Base-by-base conservation (phyloP, 2,888 invertebrate genomes). In the Sarcophaga variegata region DNA sequence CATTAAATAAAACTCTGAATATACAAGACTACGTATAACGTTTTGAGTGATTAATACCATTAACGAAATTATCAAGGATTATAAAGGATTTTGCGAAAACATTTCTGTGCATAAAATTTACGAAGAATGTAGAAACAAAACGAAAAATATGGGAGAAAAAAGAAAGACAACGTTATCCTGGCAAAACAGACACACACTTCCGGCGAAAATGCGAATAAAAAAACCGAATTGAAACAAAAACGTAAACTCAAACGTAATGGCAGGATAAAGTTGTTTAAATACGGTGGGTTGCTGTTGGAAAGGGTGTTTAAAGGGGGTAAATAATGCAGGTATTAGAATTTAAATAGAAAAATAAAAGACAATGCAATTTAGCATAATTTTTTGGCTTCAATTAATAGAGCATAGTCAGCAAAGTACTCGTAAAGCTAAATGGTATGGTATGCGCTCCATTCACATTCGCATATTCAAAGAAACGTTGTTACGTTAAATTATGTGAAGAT, bases 11-110 rank as follows among this genome's bases (percentile, higher is more conserved):
- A 81, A 78, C 63, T 62, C 76, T 86, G 85, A 83, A 78, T 54
- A 22, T 49, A 83, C 87, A 77, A 47, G 49, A 64, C 37, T 10
- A 63, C 17, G 20, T 25, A 62, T 67, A 60, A 71, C 70, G 67
- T 85, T 84, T 84, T 90, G 90, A 91, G 90, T 92, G 92, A 92
- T 92, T 92, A 92, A 92, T 92, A 89, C 92, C 92, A 92, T 92
- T 92, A 93, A 93, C 91, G 90, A 92, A 92, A 92, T 92, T 92
- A 92, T 92, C 91, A 90, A 84, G 91, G 92, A 93, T 92, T 92
- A 92, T 90, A 90, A 83, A 90, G 90, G 92, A 92, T 92, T 92
- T 92, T 89, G 90, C 88, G 88, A 77, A 78, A 81, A 87, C 89
- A 89, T 91, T 90, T 90, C 89, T 88, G 89, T 90, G 89, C 91